Evolutionary conservation across 2,797 vertebrate species (phyloP).

Genomic region (Catharus ustulatus): DNA sequence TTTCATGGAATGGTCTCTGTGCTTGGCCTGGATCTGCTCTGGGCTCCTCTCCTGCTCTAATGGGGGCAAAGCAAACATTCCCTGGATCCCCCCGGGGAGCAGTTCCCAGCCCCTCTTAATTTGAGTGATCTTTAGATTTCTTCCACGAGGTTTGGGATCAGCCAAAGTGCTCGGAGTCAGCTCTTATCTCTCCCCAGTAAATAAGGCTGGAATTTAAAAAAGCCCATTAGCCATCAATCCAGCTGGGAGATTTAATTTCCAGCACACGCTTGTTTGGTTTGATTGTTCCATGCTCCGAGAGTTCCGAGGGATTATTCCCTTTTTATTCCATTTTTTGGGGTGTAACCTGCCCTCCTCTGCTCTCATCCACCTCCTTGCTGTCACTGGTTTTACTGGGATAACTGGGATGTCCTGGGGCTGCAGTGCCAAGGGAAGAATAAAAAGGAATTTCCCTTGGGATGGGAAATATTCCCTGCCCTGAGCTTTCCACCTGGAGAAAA

Average conservation of each 20-base stretch:
- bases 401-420: not conserved
- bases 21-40: conserved; percentile 12
- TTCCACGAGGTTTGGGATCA: conserved; percentile 54
- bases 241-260: conserved; percentile 66
- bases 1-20: not conserved
- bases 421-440: fast-evolving
- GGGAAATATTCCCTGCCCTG: not conserved
- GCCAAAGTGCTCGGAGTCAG: conserved; percentile 66
- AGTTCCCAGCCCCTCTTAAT: conserved; percentile 71
- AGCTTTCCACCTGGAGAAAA: not conserved
- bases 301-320: conserved; percentile 30
- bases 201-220: conserved; percentile 67
- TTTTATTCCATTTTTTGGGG: not conserved
- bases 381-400: not conserved
- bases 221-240: conserved; percentile 66
- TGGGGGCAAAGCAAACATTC: conserved; percentile 62
- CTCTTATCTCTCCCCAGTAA: conserved; percentile 69
- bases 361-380: not conserved
- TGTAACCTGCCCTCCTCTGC: not conserved
- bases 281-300: not conserved
- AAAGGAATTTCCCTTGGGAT: not conserved
- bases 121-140: conserved; percentile 73
- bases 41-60: conserved; percentile 52
- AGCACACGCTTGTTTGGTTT: conserved; percentile 35
- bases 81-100: conserved; percentile 49